These are phyloP conservation scores for Oryzias dopingdopingensis DNA, from an alignment of 2,797 vertebrate species.

Conservation along the genomic window DNA sequence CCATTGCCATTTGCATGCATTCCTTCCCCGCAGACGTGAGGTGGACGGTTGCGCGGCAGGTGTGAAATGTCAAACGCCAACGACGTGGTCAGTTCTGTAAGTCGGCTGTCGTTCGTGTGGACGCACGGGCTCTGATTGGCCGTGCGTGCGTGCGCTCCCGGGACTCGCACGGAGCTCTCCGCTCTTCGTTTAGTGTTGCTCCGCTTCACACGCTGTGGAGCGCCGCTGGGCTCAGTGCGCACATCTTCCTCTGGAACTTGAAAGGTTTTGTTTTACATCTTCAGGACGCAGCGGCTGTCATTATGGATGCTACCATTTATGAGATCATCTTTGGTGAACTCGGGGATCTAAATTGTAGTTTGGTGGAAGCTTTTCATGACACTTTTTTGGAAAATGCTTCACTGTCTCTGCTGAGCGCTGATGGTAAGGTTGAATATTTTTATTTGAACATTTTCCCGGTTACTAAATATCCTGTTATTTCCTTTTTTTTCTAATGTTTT, in stretches of 20 bases:
- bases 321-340: conserved; percentile 84
- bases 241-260: conserved; percentile 25
- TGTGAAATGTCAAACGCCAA: conserved; percentile 35
- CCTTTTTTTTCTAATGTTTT: background rate
- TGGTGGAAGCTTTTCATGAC: conserved; percentile 81
- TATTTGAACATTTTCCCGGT: conserved; percentile 1
- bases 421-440: conserved; percentile 79
- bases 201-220: conserved; percentile 40
- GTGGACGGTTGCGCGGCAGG: conserved; percentile 30
- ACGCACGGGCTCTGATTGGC: conserved; percentile 49
- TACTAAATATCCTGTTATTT: background rate
- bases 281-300: conserved; percentile 14
- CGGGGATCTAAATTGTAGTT: conserved; percentile 91
- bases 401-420: conserved; percentile 75
- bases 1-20: background rate
- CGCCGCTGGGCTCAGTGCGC: conserved; percentile 36
- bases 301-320: conserved; percentile 80
- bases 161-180: conserved; percentile 28
- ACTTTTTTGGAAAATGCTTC: conserved; percentile 83
- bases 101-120: conserved; percentile 19
- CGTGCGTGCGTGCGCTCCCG: conserved; percentile 31
- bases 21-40: background rate
- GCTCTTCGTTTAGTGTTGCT: conserved; percentile 36
- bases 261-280: background rate
- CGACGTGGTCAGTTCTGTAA: conserved; percentile 6